These are phyloP conservation scores for Spodoptera frugiperda DNA, from an alignment of 1,140 invertebrate genomes.

Conservation along the genomic window DNA sequence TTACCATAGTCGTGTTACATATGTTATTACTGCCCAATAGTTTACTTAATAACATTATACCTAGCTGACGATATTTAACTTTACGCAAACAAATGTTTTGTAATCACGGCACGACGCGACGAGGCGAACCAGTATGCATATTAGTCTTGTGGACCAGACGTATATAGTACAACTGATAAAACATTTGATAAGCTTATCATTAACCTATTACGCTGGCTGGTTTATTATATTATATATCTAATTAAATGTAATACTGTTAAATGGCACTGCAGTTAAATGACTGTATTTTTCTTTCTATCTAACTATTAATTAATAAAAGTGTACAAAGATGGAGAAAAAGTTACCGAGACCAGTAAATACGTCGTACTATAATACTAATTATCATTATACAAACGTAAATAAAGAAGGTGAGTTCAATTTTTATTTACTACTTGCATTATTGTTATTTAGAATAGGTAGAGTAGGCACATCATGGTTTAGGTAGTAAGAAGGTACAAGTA, in stretches of 20 bases:
- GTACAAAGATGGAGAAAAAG: slow-evolving; percentile 65
- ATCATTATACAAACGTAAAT: slow-evolving; percentile 72
- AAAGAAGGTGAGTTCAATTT: slow-evolving; percentile 66
- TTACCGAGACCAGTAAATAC: slow-evolving; percentile 62
- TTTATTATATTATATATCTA: slow-evolving; percentile 39
- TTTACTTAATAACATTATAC: slow-evolving; percentile 3
- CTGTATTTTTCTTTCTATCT: slow-evolving; percentile 43
- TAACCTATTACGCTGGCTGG: slow-evolving; percentile 45
- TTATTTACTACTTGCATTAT: neutral
- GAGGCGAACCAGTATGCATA: slow-evolving; percentile 13
- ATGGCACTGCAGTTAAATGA: slow-evolving; percentile 16
- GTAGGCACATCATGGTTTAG: neutral
- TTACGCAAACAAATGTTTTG: slow-evolving; percentile 2
- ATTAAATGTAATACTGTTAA: slow-evolving; percentile 9
- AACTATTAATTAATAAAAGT: slow-evolving; percentile 24
- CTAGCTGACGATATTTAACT: slow-evolving; percentile 3
- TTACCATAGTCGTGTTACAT: too few relatives aligned
- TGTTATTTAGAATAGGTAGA: neutral
- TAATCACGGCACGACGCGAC: slow-evolving; percentile 8
- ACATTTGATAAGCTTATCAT: slow-evolving; percentile 64
- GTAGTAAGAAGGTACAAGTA: too few relatives aligned
- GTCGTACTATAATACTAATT: slow-evolving; percentile 73
- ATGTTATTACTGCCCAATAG: neutral
- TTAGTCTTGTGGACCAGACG: slow-evolving; percentile 18
- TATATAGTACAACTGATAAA: slow-evolving; percentile 39